phyloP scores from a whole-genome alignment of 30 jellyfish, hydroid and myxozoan species.

The Aurelia aurita complex sp. Pacific region DNA sequence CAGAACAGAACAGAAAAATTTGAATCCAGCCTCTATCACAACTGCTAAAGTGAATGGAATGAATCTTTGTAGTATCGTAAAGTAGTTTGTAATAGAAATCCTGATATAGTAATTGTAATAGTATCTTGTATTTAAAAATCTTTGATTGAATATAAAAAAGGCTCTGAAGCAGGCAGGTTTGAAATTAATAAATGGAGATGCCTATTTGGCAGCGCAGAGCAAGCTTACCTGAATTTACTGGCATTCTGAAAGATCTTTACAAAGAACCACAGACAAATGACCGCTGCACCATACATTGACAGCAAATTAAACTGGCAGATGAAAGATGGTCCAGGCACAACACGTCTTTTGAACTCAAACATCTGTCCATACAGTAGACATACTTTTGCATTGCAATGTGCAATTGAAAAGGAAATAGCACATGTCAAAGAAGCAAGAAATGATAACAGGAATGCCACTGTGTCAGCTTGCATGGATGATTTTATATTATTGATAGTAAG shows the following conservation, averaged over 20 bases:
- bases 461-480: not conserved
- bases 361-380: conserved; percentile 1
- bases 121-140: no score
- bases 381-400: not conserved
- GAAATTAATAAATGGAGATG: no score
- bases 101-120: no score
- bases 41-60: no score
- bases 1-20: no score
- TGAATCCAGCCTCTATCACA: no score
- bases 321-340: conserved; percentile 2
- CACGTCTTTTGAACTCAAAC: conserved; percentile 5
- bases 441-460: not conserved
- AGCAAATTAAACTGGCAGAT: not conserved
- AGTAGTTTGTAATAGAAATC: no score
- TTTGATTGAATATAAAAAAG: no score
- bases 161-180: no score
- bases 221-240: conserved; percentile 4
- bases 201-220: no score
- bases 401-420: not conserved
- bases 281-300: not conserved
- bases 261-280: conserved; percentile 3
- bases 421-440: not conserved
- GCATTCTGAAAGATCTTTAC: not conserved
- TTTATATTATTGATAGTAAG: no score
- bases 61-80: no score